Conservation (phyloP, 2,888 invertebrate species). For the Tridacna gigas region DNA sequence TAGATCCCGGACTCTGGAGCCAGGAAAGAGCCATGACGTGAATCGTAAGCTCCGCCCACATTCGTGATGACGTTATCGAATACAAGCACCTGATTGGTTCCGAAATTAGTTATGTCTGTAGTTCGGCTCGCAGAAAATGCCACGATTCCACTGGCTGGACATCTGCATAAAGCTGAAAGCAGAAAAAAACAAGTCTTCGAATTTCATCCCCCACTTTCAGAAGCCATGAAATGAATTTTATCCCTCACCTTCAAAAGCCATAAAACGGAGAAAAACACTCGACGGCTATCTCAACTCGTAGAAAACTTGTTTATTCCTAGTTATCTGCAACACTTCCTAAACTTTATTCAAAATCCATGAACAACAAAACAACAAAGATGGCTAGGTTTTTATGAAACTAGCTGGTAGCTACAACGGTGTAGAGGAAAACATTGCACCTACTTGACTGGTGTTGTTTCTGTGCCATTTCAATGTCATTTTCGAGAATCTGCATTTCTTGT, state of each 20-base stretch:
- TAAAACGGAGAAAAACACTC: too few relatives aligned
- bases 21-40: conserved; percentile 79
- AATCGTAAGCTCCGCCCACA: conserved; percentile 80
- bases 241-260: too few relatives aligned
- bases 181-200: not conserved
- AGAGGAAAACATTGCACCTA: conserved; percentile 26
- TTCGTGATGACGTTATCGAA: conserved; percentile 82
- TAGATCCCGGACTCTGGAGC: conserved; percentile 82
- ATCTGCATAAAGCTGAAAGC: conserved; percentile 54
- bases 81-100: conserved; percentile 74
- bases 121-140: conserved; percentile 82
- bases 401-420: too few relatives aligned
- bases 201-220: too few relatives aligned
- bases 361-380: too few relatives aligned
- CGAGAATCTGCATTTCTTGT: conserved; percentile 42
- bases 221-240: too few relatives aligned
- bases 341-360: too few relatives aligned
- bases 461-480: conserved; percentile 36
- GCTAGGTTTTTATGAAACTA: too few relatives aligned
- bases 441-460: conserved; percentile 42
- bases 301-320: too few relatives aligned
- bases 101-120: conserved; percentile 79
- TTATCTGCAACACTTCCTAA: too few relatives aligned
- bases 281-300: too few relatives aligned
- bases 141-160: conserved; percentile 64